Conservation (phyloP, 2,113 vertebrate genomes). For the Chaetodon trifascialis region DNA sequence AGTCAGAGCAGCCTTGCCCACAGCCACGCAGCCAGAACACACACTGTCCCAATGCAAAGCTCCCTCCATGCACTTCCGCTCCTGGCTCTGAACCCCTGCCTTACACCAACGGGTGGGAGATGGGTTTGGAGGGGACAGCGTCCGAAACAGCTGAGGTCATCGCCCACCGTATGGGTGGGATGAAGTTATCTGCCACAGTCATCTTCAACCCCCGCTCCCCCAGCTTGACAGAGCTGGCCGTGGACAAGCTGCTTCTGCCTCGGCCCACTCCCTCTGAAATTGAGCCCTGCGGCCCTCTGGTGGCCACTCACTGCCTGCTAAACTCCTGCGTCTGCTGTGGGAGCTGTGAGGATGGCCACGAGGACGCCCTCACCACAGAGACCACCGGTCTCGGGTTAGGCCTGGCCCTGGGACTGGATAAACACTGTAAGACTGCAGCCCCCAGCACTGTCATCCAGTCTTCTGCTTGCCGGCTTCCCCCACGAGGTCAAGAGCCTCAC, state of each 20-base stretch:
- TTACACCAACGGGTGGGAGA: constrained; percentile 91
- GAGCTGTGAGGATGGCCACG: constrained; percentile 88
- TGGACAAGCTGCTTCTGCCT: constrained; percentile 79
- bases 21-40: constrained; percentile 78
- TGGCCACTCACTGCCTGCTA: constrained; percentile 91
- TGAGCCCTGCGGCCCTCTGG: constrained; percentile 84
- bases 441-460: constrained; percentile 83
- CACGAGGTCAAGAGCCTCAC: constrained; percentile 71
- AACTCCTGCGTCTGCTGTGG: constrained; percentile 97
- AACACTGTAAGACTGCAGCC: constrained; percentile 78
- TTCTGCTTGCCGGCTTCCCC: constrained; percentile 80
- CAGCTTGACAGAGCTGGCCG: constrained; percentile 80
- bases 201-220: constrained; percentile 97
- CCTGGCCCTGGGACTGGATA: constrained; percentile 75
- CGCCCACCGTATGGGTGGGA: constrained; percentile 95
- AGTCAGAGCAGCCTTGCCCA: constrained; percentile 69
- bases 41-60: constrained; percentile 66
- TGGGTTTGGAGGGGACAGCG: constrained; percentile 77
- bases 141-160: constrained; percentile 91
- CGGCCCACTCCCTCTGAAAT: constrained; percentile 72
- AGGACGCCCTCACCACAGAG: constrained; percentile 80
- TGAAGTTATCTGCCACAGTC: constrained; percentile 97
- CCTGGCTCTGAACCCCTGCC: constrained; percentile 80
- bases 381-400: constrained; percentile 65
- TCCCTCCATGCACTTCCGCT: constrained; percentile 46